These are phyloP conservation scores for Microtus obscurus DNA, from an alignment of 2,797 vertebrate species.

Conservation along the genomic window DNA sequence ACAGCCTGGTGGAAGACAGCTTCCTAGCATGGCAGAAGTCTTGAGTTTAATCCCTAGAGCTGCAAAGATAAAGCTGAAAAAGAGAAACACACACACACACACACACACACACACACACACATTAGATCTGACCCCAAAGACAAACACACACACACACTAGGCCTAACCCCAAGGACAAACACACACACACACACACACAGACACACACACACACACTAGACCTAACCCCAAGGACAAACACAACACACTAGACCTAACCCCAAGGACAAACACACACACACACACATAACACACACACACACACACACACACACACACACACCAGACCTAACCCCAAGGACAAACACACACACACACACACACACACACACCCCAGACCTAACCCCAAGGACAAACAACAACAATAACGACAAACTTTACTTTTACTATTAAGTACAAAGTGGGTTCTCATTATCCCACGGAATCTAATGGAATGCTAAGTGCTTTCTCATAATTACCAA, in stretches of 20 bases:
- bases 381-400: background rate
- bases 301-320: too few relatives aligned
- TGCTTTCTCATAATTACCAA: slow-evolving; percentile 23
- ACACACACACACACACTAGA: too few relatives aligned
- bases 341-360: background rate
- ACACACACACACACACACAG: too few relatives aligned
- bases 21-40: background rate
- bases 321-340: background rate
- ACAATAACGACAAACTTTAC: background rate
- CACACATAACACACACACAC: too few relatives aligned
- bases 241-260: background rate
- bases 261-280: too few relatives aligned
- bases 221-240: too few relatives aligned
- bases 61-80: background rate
- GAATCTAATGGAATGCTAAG: background rate
- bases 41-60: background rate
- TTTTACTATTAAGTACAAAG: background rate
- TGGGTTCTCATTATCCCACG: background rate
- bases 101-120: background rate
- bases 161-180: too few relatives aligned
- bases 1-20: background rate
- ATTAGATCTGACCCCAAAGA: too few relatives aligned
- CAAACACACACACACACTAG: background rate
- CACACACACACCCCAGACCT: too few relatives aligned
- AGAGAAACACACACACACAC: background rate